Conservation (phyloP, 2,797 vertebrate genomes). For the Heliangelus exortis region DNA sequence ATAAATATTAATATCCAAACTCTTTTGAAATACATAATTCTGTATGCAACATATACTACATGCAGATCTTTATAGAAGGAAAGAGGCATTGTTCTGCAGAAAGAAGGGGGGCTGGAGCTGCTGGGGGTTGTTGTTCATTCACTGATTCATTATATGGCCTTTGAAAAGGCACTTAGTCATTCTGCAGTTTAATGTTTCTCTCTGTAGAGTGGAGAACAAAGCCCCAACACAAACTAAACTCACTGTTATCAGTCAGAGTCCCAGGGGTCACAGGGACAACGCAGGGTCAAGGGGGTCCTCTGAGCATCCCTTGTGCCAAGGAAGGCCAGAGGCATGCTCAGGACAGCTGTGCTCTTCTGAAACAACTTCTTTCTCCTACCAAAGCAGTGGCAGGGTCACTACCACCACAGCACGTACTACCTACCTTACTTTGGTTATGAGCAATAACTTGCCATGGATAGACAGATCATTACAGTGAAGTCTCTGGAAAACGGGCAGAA, state of each 20-base stretch:
- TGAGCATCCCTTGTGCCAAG: background rate
- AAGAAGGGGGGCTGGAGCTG: constrained; percentile 10
- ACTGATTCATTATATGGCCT: constrained; percentile 45
- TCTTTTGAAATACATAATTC: background rate
- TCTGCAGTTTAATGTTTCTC: constrained; percentile 26
- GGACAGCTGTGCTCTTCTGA: background rate
- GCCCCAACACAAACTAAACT: constrained; percentile 6
- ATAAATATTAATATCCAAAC: constrained; percentile 35
- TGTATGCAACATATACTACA: background rate
- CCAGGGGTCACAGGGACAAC: background rate
- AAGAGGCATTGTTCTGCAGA: constrained; percentile 1
- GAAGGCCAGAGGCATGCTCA: background rate
- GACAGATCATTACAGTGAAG: background rate
- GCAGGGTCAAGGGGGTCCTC: constrained; percentile 10
- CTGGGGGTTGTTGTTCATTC: constrained; percentile 31
- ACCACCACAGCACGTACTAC: background rate
- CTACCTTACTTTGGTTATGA: background rate
- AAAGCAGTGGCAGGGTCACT: background rate
- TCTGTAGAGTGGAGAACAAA: background rate
- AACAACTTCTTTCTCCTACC: background rate
- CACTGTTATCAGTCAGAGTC: background rate
- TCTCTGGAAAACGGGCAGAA: background rate
- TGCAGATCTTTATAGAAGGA: background rate
- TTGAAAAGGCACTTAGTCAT: constrained; percentile 56
- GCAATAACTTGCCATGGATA: background rate